These are phyloP conservation scores for Odontophorus gujanensis DNA, from an alignment of 2,113 vertebrate genomes.

Conservation along the genomic window DNA sequence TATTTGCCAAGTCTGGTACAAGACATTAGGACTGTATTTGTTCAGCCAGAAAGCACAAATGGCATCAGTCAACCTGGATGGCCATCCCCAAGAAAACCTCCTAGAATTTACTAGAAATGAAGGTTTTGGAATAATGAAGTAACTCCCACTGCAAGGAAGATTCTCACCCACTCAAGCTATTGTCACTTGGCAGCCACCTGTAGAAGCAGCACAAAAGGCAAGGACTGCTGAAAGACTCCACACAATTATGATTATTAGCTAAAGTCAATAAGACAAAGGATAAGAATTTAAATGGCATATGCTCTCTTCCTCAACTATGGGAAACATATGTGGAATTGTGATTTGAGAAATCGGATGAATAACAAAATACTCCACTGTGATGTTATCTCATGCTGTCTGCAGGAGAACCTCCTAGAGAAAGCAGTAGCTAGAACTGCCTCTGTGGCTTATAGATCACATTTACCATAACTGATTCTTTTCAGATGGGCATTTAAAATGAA, in stretches of 20 bases:
- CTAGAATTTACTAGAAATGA: background rate
- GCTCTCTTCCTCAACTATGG: background rate
- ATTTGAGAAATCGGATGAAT: background rate
- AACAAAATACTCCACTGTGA: background rate
- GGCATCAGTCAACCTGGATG: background rate
- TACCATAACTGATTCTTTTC: background rate
- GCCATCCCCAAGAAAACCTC: background rate
- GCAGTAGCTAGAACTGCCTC: background rate
- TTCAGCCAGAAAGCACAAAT: background rate
- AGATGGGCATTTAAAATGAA: background rate
- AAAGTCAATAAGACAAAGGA: rapidly evolving
- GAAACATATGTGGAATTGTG: background rate
- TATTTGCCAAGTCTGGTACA: background rate
- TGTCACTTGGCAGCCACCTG: background rate
- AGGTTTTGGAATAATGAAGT: background rate
- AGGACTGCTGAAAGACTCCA: background rate
- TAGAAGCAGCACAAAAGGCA: background rate
- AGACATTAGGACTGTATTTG: background rate
- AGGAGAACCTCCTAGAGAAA: background rate
- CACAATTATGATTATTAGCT: background rate
- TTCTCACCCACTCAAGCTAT: background rate
- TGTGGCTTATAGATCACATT: background rate
- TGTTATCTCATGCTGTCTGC: background rate
- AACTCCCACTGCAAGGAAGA: background rate
- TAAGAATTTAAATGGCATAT: background rate